Percentiles rank a stretch among this genome's conserved stretches.
These are phyloP conservation scores for Eurytoma californica DNA, from an alignment of 2,888 invertebrate species.

Conservation along the genomic window DNA sequence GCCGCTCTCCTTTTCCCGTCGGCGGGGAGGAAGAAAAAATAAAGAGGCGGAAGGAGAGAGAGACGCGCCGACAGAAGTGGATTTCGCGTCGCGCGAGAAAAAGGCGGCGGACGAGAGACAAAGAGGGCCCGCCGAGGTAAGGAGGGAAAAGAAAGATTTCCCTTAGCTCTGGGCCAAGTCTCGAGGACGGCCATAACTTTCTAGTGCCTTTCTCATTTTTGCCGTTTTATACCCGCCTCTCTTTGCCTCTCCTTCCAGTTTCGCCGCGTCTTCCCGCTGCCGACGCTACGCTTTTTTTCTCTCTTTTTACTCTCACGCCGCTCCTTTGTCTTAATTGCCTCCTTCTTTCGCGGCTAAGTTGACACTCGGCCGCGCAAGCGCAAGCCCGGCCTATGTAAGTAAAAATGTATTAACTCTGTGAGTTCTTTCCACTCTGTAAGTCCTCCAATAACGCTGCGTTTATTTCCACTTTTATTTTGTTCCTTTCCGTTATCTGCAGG, in stretches of 20 bases:
- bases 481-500: too few species aligned
- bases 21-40: slow-evolving; percentile 23
- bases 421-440: slow-evolving; percentile 23
- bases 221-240: slow-evolving; percentile 37
- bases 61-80: slow-evolving; percentile 34
- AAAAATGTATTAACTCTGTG: slow-evolving; percentile 45
- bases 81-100: slow-evolving; percentile 29
- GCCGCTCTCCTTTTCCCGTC: not conserved
- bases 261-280: not conserved
- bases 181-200: slow-evolving; percentile 48
- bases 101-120: slow-evolving; percentile 50
- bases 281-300: not conserved
- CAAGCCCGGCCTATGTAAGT: not conserved
- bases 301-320: not conserved
- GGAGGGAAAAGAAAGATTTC: slow-evolving; percentile 34
- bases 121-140: slow-evolving; percentile 7
- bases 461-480: not conserved
- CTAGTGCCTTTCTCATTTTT: slow-evolving; percentile 50
- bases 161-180: slow-evolving; percentile 47
- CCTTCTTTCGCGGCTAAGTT: slow-evolving; percentile 44
- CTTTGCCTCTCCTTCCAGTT: not conserved
- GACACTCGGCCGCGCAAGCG: slow-evolving; percentile 6
- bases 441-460: not conserved
- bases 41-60: too few species aligned
- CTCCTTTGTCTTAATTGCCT: slow-evolving; percentile 46